Conservation (phyloP, 1,140 invertebrate genomes). For the Lasaia peninsularis region DNA sequence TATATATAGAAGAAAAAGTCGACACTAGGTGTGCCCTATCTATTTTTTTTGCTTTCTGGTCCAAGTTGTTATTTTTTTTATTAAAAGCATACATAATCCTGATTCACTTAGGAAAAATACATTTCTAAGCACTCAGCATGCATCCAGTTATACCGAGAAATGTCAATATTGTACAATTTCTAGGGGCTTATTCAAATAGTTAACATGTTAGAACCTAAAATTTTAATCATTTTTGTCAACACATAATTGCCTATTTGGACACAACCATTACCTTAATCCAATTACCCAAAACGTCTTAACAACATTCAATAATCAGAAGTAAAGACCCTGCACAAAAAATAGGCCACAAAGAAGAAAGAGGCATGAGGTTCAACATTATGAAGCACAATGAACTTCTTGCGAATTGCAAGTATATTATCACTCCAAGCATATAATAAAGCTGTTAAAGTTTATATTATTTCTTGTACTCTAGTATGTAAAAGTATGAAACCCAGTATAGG, state of each 20-base stretch:
- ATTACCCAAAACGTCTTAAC: not conserved
- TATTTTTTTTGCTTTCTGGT: no score
- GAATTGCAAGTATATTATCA: not conserved
- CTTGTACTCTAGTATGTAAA: not conserved
- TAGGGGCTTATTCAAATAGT: no score
- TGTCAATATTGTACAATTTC: not conserved
- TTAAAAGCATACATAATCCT: no score
- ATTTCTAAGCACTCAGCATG: no score
- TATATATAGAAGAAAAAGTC: no score
- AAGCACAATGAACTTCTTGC: not conserved
- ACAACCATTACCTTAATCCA: not conserved
- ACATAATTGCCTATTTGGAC: no score
- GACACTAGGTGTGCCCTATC: no score
- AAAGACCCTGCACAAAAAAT: not conserved
- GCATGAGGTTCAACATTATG: conserved; percentile 3
- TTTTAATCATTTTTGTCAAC: no score
- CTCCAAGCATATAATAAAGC: not conserved
- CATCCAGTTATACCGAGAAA: no score
- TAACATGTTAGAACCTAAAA: not conserved
- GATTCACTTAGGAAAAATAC: no score
- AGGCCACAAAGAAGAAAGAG: not conserved
- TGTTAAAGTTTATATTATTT: not conserved
- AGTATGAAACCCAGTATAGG: conserved; percentile 7
- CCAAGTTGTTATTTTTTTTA: no score
- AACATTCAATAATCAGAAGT: not conserved